phyloP scores from a whole-genome alignment of 37 sponge, comb jelly and placozoan genomes.

The Beroe forskalii region DNA sequence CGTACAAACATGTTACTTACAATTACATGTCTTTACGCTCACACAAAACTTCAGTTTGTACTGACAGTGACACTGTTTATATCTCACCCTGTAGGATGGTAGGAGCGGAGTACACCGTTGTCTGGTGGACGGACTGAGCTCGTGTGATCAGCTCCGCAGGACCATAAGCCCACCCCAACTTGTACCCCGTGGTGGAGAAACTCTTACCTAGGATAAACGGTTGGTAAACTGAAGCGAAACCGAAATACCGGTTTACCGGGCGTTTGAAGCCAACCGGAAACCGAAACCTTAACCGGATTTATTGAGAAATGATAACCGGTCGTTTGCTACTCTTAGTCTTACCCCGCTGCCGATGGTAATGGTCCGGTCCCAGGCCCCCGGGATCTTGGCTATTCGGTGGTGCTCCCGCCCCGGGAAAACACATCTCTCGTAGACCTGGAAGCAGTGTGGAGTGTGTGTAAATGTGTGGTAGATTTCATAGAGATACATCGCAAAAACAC shows the following conservation, averaged over 20 bases:
- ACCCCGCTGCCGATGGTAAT: conserved; percentile 95
- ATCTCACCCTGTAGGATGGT: conserved; percentile 70
- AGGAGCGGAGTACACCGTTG: conserved; percentile 71
- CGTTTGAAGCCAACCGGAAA: too few relatives aligned
- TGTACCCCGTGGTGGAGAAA: conserved; percentile 95
- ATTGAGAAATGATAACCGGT: too few relatives aligned
- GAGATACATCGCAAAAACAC: background rate
- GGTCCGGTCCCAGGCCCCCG: conserved; percentile 97
- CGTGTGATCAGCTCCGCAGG: conserved; percentile 79
- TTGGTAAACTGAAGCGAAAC: too few relatives aligned
- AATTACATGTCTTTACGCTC: background rate
- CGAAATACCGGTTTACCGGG: too few relatives aligned
- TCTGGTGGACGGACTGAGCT: conserved; percentile 68
- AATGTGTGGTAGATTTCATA: background rate
- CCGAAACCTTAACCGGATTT: too few relatives aligned
- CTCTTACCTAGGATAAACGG: too few relatives aligned
- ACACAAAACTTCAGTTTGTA: background rate
- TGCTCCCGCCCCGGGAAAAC: conserved; percentile 28
- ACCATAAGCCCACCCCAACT: conserved; percentile 90
- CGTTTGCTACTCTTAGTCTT: too few relatives aligned
- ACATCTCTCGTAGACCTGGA: conserved; percentile 53
- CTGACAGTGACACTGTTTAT: too few relatives aligned
- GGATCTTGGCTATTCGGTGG: conserved; percentile 66
- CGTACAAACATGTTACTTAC: too few relatives aligned
- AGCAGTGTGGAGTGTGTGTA: background rate